Percentiles rank a stretch among this genome's conserved stretches.
These are phyloP conservation scores for Folsomia manolachei DNA, from an alignment of 2,888 invertebrate species.

Conservation along the genomic window DNA sequence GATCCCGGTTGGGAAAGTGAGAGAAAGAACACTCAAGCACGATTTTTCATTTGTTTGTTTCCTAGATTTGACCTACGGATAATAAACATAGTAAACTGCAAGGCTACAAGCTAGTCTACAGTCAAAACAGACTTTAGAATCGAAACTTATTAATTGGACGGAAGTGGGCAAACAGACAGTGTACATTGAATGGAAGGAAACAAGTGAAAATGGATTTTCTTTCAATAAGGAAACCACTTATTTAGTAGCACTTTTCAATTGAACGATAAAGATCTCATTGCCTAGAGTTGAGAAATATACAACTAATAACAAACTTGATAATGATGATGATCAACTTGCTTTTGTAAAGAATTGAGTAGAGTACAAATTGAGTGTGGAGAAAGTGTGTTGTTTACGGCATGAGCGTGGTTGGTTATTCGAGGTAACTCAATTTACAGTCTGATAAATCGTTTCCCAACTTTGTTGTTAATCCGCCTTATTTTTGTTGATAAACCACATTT, in stretches of 20 bases:
- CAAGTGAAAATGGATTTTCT: not conserved
- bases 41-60: not conserved
- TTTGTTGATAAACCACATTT: conserved; percentile 39
- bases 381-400: not conserved
- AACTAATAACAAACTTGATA: too few relatives aligned
- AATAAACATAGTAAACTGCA: too few relatives aligned
- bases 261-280: not conserved
- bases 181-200: too few relatives aligned
- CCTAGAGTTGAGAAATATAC: too few relatives aligned
- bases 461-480: conserved; percentile 37
- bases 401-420: too few relatives aligned
- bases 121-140: too few relatives aligned
- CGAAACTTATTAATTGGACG: too few relatives aligned
- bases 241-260: not conserved
- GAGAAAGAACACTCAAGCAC: not conserved
- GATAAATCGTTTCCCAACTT: not conserved
- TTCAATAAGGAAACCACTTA: too few relatives aligned
- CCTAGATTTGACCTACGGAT: not conserved
- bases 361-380: too few relatives aligned
- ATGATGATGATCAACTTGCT: too few relatives aligned
- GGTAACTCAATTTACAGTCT: not conserved
- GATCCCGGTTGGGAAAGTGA: not conserved
- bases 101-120: too few relatives aligned
- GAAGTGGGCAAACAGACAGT: not conserved
- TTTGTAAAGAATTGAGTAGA: too few relatives aligned